phyloP scores from a whole-genome alignment of 2,888 invertebrate species.

The Chrysolina americana region DNA sequence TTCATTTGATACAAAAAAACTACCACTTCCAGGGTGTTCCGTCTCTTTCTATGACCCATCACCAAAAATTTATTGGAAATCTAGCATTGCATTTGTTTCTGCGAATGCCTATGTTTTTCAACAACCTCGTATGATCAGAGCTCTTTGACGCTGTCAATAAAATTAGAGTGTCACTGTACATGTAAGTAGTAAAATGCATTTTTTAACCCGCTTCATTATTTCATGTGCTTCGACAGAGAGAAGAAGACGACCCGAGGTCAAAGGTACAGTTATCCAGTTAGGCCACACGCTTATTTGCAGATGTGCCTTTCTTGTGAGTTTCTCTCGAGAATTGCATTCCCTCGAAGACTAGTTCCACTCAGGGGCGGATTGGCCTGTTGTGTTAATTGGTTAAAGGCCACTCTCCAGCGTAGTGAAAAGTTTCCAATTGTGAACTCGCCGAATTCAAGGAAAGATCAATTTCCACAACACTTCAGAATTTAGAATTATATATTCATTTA shows the following conservation, averaged over 20 bases:
- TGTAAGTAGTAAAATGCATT: conserved; percentile 42
- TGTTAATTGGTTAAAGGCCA: not conserved
- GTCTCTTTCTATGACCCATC: not conserved
- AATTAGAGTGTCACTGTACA: conserved; percentile 43
- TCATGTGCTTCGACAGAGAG: conserved; percentile 48
- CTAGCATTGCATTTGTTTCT: not conserved
- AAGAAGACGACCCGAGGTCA: conserved; percentile 55
- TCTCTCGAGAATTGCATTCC: conserved; percentile 23
- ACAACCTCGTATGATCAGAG: conserved; percentile 41
- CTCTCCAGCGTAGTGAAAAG: not conserved
- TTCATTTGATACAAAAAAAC: no score
- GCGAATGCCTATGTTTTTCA: not conserved
- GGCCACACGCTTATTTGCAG: conserved; percentile 44
- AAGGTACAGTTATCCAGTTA: conserved; percentile 57
- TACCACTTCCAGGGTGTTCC: no score
- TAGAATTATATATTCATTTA: no score
- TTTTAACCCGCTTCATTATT: conserved; percentile 55
- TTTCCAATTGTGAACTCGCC: no score
- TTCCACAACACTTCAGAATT: no score
- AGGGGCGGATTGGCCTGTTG: not conserved
- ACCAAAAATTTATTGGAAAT: not conserved
- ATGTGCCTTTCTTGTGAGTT: conserved; percentile 26
- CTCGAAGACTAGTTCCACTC: conserved; percentile 16
- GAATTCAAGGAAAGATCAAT: no score
- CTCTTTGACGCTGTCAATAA: conserved; percentile 41